Evolutionary conservation across 2,113 vertebrate genomes (phyloP).

Genomic region (Drymodes brunneopygia): DNA sequence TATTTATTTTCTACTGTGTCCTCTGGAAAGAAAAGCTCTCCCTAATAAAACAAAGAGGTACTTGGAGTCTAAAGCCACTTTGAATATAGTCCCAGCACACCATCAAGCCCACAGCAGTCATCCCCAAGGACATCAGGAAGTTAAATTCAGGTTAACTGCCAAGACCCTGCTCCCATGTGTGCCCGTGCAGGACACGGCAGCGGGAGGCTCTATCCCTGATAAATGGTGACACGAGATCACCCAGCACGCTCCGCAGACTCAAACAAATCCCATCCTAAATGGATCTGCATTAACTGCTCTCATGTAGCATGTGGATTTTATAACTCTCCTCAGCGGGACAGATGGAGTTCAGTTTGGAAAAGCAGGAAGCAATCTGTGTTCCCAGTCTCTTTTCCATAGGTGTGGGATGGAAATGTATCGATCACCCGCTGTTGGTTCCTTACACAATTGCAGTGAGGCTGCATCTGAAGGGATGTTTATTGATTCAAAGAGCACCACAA

Average conservation of each 20-base stretch:
- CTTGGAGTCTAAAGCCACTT: background rate
- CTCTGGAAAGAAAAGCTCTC: background rate
- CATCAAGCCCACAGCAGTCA: background rate
- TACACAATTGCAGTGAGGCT: background rate
- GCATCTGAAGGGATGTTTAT: background rate
- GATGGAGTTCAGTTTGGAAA: constrained; percentile 31
- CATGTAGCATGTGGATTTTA: background rate
- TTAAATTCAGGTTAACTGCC: background rate
- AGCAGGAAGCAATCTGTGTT: constrained; percentile 26
- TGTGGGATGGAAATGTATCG: constrained; percentile 12
- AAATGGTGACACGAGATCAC: background rate
- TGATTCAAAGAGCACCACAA: background rate
- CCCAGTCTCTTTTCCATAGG: background rate
- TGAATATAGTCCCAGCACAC: background rate
- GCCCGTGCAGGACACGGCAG: background rate
- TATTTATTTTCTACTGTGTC: background rate
- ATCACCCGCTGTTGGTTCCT: background rate
- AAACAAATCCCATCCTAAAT: background rate
- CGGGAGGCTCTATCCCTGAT: background rate
- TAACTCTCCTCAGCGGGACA: background rate
- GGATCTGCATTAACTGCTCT: background rate
- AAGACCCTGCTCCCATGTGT: background rate
- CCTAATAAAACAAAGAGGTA: background rate
- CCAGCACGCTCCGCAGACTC: background rate
- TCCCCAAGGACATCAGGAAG: background rate